These are phyloP conservation scores for Meteorus sp. DNA, from an alignment of 1,140 invertebrate genomes.

Conservation along the genomic window DNA sequence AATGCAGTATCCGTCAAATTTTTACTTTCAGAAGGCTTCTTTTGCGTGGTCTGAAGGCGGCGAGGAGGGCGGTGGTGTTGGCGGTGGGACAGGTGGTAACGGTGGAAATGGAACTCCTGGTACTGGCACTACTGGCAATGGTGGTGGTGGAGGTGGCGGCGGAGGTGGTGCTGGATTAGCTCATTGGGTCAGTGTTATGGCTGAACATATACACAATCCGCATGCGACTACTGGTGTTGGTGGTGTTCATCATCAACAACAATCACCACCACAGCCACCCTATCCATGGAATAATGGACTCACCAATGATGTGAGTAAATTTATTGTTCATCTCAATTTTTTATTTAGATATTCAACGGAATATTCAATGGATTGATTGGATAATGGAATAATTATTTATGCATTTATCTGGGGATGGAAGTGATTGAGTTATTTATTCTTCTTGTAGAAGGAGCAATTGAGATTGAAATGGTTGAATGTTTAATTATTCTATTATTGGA, in stretches of 20 bases:
- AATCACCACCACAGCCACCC: slow-evolving; percentile 59
- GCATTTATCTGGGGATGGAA: too few relatives aligned
- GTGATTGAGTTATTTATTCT: too few relatives aligned
- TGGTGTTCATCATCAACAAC: slow-evolving; percentile 55
- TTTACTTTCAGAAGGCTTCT: slow-evolving; percentile 55
- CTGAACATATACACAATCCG: slow-evolving; percentile 66
- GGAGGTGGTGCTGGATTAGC: slow-evolving; percentile 59
- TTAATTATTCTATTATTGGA: too few relatives aligned
- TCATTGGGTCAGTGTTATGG: slow-evolving; percentile 71
- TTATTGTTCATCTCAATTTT: not conserved
- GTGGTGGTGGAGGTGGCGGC: slow-evolving; percentile 44
- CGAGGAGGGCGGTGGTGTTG: slow-evolving; percentile 45
- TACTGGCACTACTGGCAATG: slow-evolving; percentile 40
- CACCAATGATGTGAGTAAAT: slow-evolving; percentile 58
- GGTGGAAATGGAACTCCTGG: slow-evolving; percentile 44
- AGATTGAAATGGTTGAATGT: too few relatives aligned
- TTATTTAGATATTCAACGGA: not conserved
- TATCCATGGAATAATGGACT: slow-evolving; percentile 65
- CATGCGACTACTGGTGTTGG: slow-evolving; percentile 53
- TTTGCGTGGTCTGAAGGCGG: slow-evolving; percentile 57
- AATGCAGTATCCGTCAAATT: slow-evolving; percentile 33
- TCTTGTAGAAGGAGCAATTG: too few relatives aligned
- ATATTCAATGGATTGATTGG: too few relatives aligned
- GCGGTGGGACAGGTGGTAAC: slow-evolving; percentile 38
- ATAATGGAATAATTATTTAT: too few relatives aligned